Percentiles rank a stretch among this genome's conserved stretches.
Evolutionary conservation across 2,888 invertebrate genomes (phyloP).

Genomic region (Agriotes lineatus): DNA sequence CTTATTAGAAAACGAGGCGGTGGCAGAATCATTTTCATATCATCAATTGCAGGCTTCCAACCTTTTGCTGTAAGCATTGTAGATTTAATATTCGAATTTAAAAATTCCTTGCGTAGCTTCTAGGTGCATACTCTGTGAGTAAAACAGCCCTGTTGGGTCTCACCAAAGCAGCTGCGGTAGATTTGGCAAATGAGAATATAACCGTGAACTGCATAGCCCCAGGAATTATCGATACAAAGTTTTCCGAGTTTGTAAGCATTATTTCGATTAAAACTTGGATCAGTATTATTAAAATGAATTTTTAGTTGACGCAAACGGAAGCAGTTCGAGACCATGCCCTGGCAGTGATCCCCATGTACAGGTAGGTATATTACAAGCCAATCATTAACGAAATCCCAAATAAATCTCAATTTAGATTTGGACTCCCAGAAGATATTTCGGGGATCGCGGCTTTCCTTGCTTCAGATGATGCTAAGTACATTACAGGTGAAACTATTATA

Average conservation of each 20-base stretch:
- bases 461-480: conserved; percentile 78
- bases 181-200: conserved; percentile 85
- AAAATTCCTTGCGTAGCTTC: conserved; percentile 70
- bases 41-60: conserved; percentile 89
- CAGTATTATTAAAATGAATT: no score
- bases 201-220: conserved; percentile 95
- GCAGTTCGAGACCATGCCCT: conserved; percentile 56
- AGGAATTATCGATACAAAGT: conserved; percentile 91
- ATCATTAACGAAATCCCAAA: no score
- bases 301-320: conserved; percentile 45
- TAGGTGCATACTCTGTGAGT: conserved; percentile 92
- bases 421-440: conserved; percentile 72
- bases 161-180: conserved; percentile 84
- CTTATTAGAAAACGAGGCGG: conserved; percentile 82
- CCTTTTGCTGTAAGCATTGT: conserved; percentile 52
- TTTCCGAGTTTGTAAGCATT: conserved; percentile 74
- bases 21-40: conserved; percentile 88
- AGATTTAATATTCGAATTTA: not conserved
- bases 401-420: no score
- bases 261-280: no score
- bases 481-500: conserved; percentile 80
- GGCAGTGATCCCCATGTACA: conserved; percentile 65
- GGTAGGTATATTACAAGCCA: conserved; percentile 58
- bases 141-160: conserved; percentile 93
- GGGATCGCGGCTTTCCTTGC: conserved; percentile 77